Evolutionary conservation across 2,113 vertebrate species (phyloP).

Genomic region (Solea solea): DNA sequence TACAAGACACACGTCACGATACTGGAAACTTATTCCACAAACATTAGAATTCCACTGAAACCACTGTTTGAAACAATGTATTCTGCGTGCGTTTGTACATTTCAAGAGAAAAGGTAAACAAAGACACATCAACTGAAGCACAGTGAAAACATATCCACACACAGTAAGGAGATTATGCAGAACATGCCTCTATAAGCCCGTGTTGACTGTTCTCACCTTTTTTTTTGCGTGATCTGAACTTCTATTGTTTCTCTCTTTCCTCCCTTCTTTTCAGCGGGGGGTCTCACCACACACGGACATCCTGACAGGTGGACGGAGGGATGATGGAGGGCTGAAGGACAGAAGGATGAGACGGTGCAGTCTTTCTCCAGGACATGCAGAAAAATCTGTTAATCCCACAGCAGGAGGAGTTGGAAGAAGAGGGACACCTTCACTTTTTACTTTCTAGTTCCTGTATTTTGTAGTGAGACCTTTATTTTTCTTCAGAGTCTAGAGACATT

Average conservation of each 20-base stretch:
- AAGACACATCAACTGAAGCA: not conserved
- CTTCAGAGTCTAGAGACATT: not conserved
- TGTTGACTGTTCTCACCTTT: slow-evolving; percentile 26
- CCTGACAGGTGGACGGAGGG: not conserved
- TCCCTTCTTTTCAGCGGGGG: not conserved
- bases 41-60: no score
- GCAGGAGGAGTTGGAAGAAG: not conserved
- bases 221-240: slow-evolving; percentile 43
- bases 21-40: no score
- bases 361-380: not conserved
- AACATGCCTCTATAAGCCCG: slow-evolving; percentile 21
- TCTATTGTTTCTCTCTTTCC: slow-evolving; percentile 1
- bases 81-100: not conserved
- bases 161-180: slow-evolving; percentile 49
- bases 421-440: not conserved
- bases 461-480: not conserved
- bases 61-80: not conserved
- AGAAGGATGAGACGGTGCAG: not conserved
- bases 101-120: not conserved
- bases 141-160: not conserved
- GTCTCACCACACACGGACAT: not conserved
- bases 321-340: slow-evolving; percentile 9
- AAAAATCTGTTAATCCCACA: slow-evolving; percentile 17
- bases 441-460: not conserved
- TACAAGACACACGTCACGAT: not conserved